phyloP scores from a whole-genome alignment of 2,888 invertebrate genomes.

The Drosophila anceps region DNA sequence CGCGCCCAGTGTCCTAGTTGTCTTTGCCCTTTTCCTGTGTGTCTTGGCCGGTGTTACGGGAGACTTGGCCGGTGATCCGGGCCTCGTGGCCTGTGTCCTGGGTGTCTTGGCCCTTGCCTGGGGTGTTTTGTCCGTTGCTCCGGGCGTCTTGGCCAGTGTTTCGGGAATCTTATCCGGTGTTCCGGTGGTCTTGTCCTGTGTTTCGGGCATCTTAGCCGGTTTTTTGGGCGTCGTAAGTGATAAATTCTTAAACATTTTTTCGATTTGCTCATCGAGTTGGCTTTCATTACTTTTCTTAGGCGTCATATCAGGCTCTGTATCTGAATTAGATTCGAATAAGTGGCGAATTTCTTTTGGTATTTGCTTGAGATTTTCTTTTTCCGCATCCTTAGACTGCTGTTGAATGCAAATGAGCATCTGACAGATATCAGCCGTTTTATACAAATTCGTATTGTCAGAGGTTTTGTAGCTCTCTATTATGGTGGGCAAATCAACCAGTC shows the following conservation, averaged over 20 bases:
- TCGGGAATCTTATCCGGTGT: too few species aligned
- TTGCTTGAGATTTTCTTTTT: neutral
- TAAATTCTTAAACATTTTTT: neutral
- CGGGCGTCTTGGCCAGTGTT: too few species aligned
- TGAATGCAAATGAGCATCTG: constrained; percentile 95
- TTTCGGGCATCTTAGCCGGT: too few species aligned
- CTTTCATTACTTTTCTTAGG: neutral
- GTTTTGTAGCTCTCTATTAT: constrained; percentile 97
- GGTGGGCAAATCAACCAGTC: constrained; percentile 95
- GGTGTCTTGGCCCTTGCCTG: too few species aligned
- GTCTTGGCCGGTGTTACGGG: too few species aligned
- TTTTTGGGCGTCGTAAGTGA: neutral
- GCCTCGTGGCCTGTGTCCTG: too few species aligned
- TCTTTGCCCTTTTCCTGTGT: too few species aligned
- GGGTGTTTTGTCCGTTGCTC: too few species aligned
- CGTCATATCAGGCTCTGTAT: neutral
- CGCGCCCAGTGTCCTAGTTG: too few species aligned
- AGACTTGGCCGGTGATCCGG: too few species aligned
- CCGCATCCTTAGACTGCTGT: constrained; percentile 86
- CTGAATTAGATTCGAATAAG: neutral
- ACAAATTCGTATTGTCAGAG: constrained; percentile 97
- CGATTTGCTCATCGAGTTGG: neutral
- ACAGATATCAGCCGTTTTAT: constrained; percentile 98
- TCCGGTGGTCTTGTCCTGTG: too few species aligned
- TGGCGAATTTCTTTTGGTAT: too few species aligned